Base-by-base conservation (phyloP, 2,113 vertebrate genomes). In the Malurus elegans region DNA sequence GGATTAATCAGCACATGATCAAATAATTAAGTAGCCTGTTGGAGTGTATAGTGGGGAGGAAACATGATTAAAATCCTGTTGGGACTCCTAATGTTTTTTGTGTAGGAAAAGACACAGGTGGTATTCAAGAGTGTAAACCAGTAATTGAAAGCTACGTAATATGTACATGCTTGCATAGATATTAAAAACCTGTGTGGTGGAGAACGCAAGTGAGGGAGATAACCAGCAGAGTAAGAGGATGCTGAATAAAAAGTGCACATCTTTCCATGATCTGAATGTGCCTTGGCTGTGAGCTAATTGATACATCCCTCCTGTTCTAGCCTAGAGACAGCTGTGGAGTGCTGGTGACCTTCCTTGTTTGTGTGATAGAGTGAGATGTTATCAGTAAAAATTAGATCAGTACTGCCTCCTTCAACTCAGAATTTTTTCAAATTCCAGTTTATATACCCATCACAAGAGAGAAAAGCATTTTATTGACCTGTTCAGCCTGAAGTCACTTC, bases 31-130 rank as follows among this genome's bases (percentile, higher is more conserved):
- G 36, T 34, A 50, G 24, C 74, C 60, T 90, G 10, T n/a, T 32
- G 32, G 40, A 61, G 40, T 36, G 28, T 32, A 28, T 51, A 73
- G 9, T 11, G 9, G 31, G 44, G 67, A 48, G 50, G 42, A 73
- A 76, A 56, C 13, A 10, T 6, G 15, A 75, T 75, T 64, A 23
- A 93, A 79, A 67, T 31, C 60, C 44, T 6, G 0, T 51, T 62
- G 60, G n/a, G 58, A 64, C 45, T 78, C 36, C 67, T 70, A 50
- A 26, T n/a, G 54, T 60, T 71, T 95, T 95, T 29, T 74, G 17
- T 60, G n/a, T 32, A 42, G 54, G 45, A 81, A 53, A 62, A 48
- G 56, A 92, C 50, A 40, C 29, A 32, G 45, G 40, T 40, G 21
- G 3, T 67, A 12, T 56, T 84, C 56, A 36, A 24, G 23, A 79